Conservation (phyloP, 1,140 invertebrate species). For the Drosophila fuyamai region DNA sequence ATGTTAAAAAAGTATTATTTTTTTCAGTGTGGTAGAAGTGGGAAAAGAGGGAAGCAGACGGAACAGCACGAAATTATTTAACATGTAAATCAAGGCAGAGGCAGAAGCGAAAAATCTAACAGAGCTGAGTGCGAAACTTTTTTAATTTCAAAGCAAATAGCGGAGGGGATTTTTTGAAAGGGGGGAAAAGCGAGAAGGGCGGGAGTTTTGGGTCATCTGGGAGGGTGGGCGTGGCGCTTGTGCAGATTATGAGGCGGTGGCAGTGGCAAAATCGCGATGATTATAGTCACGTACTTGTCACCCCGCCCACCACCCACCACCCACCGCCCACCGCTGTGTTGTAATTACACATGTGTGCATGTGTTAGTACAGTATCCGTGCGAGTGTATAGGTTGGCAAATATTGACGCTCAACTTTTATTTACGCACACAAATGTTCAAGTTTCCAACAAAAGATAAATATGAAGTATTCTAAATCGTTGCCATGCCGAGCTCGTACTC, state of each 20-base stretch:
- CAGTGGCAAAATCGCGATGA: conserved; percentile 61
- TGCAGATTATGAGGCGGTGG: conserved; percentile 56
- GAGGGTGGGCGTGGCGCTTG: conserved; percentile 6
- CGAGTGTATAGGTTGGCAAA: conserved; percentile 52
- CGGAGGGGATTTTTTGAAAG: conserved; percentile 9
- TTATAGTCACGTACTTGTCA: conserved; percentile 82
- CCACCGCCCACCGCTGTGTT: conserved; percentile 32
- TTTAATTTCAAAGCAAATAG: conserved; percentile 83
- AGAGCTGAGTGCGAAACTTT: conserved; percentile 71
- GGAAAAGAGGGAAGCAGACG: conserved; percentile 5
- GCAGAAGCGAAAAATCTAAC: conserved; percentile 67
- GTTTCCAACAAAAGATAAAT: conserved; percentile 80
- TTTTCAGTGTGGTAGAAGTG: conserved; percentile 3
- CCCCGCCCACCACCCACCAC: conserved; percentile 20
- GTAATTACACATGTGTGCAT: conserved; percentile 67
- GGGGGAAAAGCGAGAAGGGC: background rate
- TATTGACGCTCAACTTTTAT: conserved; percentile 81
- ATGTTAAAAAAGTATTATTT: background rate
- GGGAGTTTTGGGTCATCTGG: conserved; percentile 33
- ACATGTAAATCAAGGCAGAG: conserved; percentile 77
- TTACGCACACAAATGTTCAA: conserved; percentile 82
- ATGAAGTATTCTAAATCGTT: conserved; percentile 81
- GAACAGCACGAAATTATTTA: conserved; percentile 70
- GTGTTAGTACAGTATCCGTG: conserved; percentile 16
- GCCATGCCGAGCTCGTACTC: conserved; percentile 45